These are phyloP conservation scores for Andricus quercusramuli DNA, from an alignment of 2,888 invertebrate species.

Conservation along the genomic window DNA sequence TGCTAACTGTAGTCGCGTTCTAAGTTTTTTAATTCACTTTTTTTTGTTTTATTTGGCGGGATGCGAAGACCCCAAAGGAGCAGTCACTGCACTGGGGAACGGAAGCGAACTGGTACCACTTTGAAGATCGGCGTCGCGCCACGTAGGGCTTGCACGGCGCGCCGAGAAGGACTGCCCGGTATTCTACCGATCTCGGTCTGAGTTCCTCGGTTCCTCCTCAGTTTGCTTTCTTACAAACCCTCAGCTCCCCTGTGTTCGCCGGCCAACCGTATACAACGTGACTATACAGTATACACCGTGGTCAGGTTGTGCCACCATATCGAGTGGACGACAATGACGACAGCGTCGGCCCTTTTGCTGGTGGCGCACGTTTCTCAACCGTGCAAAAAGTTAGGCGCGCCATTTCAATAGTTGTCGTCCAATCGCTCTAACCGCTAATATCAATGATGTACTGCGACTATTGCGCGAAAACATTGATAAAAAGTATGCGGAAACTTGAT, in stretches of 20 bases:
- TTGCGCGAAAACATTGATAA: not conserved
- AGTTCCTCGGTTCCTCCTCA: slow-evolving; percentile 44
- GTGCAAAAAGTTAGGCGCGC: slow-evolving; percentile 25
- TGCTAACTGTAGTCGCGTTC: not conserved
- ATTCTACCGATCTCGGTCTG: slow-evolving; percentile 61
- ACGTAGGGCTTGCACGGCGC: slow-evolving; percentile 71
- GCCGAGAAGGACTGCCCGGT: slow-evolving; percentile 71
- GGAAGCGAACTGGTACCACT: slow-evolving; percentile 25
- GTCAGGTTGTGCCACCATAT: slow-evolving; percentile 35
- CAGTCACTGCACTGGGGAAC: slow-evolving; percentile 41
- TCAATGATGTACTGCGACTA: not conserved
- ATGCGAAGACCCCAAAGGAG: slow-evolving; percentile 53
- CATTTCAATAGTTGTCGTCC: slow-evolving; percentile 29
- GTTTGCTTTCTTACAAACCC: slow-evolving; percentile 53
- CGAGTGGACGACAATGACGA: slow-evolving; percentile 9
- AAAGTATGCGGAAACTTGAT: not conserved
- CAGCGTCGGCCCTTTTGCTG: slow-evolving; percentile 38
- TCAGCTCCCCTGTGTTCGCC: slow-evolving; percentile 51
- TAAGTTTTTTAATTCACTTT: not conserved
- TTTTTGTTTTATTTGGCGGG: not conserved
- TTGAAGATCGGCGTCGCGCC: slow-evolving; percentile 28
- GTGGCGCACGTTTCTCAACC: slow-evolving; percentile 32
- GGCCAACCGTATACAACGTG: slow-evolving; percentile 34
- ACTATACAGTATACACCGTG: slow-evolving; percentile 31
- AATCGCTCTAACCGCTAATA: slow-evolving; percentile 25